Conservation (phyloP, 2,113 vertebrate genomes). For the Mustela lutreola region DNA sequence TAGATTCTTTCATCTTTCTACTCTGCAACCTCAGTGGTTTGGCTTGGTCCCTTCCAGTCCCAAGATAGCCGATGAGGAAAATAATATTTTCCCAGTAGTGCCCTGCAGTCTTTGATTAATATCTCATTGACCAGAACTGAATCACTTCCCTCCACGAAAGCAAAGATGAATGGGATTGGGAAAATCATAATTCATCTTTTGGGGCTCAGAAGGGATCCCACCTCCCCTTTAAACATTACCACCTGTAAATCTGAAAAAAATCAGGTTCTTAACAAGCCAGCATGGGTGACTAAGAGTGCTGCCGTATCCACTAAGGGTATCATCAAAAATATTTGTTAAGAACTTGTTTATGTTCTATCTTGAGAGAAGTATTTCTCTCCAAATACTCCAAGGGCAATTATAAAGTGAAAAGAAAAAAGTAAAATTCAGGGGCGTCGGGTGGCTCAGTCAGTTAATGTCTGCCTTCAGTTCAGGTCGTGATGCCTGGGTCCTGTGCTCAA, state of each 20-base stretch:
- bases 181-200: background rate
- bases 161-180: background rate
- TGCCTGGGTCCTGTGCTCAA: background rate
- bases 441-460: background rate
- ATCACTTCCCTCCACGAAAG: background rate
- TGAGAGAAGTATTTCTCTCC: background rate
- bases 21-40: background rate
- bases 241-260: background rate
- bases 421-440: background rate
- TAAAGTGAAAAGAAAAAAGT: slow-evolving; percentile 25
- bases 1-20: background rate
- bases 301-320: background rate
- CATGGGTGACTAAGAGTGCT: background rate
- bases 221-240: background rate
- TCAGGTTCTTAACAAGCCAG: background rate
- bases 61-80: background rate
- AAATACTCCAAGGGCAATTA: background rate
- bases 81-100: slow-evolving; percentile 1
- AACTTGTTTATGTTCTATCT: background rate
- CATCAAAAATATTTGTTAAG: background rate
- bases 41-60: background rate
- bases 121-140: background rate
- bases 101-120: background rate
- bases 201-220: background rate
- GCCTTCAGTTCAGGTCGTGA: background rate